Conservation (phyloP, 1,140 invertebrate genomes). For the Procambarus virginalis region DNA sequence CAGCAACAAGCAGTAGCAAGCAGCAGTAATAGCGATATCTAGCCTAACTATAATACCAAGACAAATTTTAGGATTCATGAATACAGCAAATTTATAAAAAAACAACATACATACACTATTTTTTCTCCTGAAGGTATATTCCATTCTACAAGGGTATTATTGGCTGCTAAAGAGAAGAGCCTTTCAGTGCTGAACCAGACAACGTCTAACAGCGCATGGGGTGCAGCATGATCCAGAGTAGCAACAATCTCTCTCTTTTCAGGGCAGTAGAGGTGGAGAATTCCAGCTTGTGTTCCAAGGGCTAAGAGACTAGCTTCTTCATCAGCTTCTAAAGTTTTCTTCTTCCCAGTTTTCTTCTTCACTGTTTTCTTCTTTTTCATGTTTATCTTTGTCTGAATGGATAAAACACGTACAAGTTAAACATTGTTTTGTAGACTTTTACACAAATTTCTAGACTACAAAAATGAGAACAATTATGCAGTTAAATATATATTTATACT, state of each 20-base stretch:
- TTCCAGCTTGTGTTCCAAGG: slow-evolving; percentile 37
- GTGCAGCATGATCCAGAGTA: slow-evolving; percentile 34
- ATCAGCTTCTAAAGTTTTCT: neutral
- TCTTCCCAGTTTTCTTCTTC: neutral
- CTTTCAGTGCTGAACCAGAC: neutral
- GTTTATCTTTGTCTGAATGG: too few relatives aligned
- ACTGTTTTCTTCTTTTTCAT: neutral
- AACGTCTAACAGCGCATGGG: slow-evolving; percentile 31
- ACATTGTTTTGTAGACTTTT: too few relatives aligned
- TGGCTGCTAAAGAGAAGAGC: slow-evolving; percentile 31
- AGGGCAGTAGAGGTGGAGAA: slow-evolving; percentile 27
- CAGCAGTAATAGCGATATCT: too few relatives aligned
- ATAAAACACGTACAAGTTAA: neutral
- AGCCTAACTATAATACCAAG: too few relatives aligned
- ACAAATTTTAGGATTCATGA: too few relatives aligned
- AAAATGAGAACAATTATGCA: neutral
- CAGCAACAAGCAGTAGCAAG: too few relatives aligned
- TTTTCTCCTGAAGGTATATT: slow-evolving; percentile 1
- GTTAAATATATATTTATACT: too few relatives aligned
- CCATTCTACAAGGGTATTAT: slow-evolving; percentile 32
- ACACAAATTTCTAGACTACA: too few relatives aligned
- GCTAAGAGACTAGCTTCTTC: slow-evolving; percentile 25
- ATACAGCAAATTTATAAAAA: too few relatives aligned
- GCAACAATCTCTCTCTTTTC: slow-evolving; percentile 40
- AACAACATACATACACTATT: too few relatives aligned